These are phyloP conservation scores for Acrocyrtus sp. DNA, from an alignment of 2,888 invertebrate species.

Conservation along the genomic window DNA sequence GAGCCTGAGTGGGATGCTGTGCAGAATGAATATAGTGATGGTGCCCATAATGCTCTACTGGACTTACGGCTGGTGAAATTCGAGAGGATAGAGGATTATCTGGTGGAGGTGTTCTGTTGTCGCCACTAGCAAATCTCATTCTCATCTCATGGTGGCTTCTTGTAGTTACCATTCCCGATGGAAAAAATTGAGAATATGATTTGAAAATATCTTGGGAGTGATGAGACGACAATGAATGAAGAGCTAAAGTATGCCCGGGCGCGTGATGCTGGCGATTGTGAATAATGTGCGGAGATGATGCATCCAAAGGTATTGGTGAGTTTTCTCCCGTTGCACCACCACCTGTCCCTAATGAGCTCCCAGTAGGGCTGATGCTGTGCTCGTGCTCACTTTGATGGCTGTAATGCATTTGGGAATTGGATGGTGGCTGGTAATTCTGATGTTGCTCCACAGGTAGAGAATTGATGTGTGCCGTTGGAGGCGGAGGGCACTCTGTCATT, in stretches of 20 bases:
- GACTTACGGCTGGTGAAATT: conserved; percentile 2
- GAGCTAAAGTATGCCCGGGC: too few species aligned
- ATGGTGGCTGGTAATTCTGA: conserved; percentile 14
- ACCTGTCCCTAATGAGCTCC: neutral
- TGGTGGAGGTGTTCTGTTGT: neutral
- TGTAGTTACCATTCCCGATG: conserved; percentile 16
- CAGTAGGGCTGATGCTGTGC: conserved; percentile 3
- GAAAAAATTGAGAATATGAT: conserved; percentile 42
- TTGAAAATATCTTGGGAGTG: conserved; percentile 50
- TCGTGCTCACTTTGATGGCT: conserved; percentile 1
- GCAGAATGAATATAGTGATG: conserved; percentile 1
- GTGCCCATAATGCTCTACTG: conserved; percentile 23
- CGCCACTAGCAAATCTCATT: neutral
- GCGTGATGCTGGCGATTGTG: neutral
- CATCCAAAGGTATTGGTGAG: neutral
- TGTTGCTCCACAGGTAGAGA: conserved; percentile 4
- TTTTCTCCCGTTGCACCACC: neutral
- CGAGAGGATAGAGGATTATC: neutral
- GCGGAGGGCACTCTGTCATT: conserved; percentile 36
- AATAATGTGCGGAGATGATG: conserved; percentile 7
- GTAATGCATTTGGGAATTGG: conserved; percentile 6
- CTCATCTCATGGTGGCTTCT: conserved; percentile 1
- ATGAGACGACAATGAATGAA: conserved; percentile 3
- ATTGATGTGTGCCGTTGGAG: conserved; percentile 26
- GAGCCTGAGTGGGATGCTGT: neutral